Base-by-base conservation (phyloP, 2,113 vertebrate genomes). In the Mugil cephalus region DNA sequence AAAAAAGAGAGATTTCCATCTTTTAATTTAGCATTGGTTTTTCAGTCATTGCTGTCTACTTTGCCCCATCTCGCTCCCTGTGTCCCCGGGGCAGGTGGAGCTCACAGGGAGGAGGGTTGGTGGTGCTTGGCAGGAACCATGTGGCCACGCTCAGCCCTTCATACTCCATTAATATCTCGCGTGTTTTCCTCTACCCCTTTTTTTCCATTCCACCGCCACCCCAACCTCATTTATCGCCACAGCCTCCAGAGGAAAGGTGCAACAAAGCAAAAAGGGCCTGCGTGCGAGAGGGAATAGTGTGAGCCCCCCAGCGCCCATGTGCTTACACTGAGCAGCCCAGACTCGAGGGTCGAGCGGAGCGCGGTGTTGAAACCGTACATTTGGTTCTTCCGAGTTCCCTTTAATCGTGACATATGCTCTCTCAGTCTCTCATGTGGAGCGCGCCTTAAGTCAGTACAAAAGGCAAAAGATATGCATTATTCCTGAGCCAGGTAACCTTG, bases 81-180 rank as follows among this genome's bases (percentile, higher is more conserved):
- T 72, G 58, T 88, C 77, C 77, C 74, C 12, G 35, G 71, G 77
- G 84, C 70, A 82, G 80, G 84, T 82, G 63, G 73, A 61, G 66
- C 66, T 60, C 38, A 19, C 43, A 18, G 46, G 36, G 39, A 30
- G 48, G 68, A 21, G 8, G 45, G 24, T 17, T 64, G 78, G 69
- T 64, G 79, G 61, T 48, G 68, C 77, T 83, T 90, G 88, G 87
- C 84, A 86, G 89, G 66, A 82, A 87, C 79, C 88, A 81, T 82
- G 84, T 55, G 56, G 82, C 74, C 80, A 69, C 84, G 81, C 72
- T 88, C 89, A 89, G 83, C 83, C 88, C 87, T 91, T 91, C 90
- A 91, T 90, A 90, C 82, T 90, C 87, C 85, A 93, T 91, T 90
- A 90, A 80, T 69, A 64, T 91, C 81, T 87, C 80, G 79, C 70